Conservation (phyloP, 2,113 vertebrate species). For the Elephantulus edwardii region DNA sequence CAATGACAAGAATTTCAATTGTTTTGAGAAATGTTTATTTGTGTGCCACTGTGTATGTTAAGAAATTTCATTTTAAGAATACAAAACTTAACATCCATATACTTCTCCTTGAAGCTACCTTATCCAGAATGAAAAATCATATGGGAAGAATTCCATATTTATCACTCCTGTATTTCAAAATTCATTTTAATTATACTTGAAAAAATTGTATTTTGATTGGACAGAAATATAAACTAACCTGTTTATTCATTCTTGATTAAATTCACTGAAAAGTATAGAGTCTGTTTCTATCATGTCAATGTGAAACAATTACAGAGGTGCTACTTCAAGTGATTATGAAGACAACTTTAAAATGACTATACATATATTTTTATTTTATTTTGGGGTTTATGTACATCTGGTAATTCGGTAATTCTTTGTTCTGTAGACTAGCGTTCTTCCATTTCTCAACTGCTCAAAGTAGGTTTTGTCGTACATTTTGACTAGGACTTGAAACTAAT, state of each 20-base stretch:
- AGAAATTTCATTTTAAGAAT: conserved; percentile 87
- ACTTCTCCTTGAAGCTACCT: conserved; percentile 77
- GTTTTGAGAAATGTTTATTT: conserved; percentile 86
- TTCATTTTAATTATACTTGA: conserved; percentile 81
- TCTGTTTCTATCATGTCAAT: conserved; percentile 76
- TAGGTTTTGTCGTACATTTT: conserved; percentile 88
- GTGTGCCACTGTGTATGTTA: conserved; percentile 90
- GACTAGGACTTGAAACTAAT: conserved; percentile 84
- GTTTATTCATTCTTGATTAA: conserved; percentile 80
- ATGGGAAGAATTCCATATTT: conserved; percentile 82
- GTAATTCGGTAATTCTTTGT: conserved; percentile 82
- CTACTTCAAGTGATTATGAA: conserved; percentile 65
- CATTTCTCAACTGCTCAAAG: conserved; percentile 82
- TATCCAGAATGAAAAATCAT: conserved; percentile 82
- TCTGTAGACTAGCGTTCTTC: conserved; percentile 85
- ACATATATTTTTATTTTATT: conserved; percentile 79
- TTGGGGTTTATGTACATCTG: conserved; percentile 81
- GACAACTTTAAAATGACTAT: conserved; percentile 78
- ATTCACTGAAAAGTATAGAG: conserved; percentile 82
- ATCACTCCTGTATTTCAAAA: conserved; percentile 81
- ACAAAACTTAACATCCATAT: conserved; percentile 82
- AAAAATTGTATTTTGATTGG: conserved; percentile 74
- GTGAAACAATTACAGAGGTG: conserved; percentile 71
- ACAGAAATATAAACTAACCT: conserved; percentile 79
- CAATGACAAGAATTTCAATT: conserved; percentile 84